Percentiles rank a stretch among this genome's conserved stretches.
These are phyloP conservation scores for Calliopum simillimum DNA, from an alignment of 2,888 invertebrate genomes.

Conservation along the genomic window DNA sequence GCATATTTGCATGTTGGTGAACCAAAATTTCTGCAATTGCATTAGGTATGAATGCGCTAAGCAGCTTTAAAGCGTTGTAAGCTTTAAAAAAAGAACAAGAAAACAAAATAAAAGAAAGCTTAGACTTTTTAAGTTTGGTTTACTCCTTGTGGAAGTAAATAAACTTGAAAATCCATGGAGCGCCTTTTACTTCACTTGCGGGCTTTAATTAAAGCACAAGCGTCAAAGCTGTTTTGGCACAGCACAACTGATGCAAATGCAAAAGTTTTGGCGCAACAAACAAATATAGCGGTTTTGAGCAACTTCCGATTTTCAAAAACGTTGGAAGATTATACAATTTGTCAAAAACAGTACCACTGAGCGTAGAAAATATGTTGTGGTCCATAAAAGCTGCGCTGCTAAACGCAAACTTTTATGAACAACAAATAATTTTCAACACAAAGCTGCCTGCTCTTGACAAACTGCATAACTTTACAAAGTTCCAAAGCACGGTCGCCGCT, in stretches of 20 bases:
- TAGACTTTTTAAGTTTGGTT: not conserved
- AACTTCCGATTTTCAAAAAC: not conserved
- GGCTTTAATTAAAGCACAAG: not conserved
- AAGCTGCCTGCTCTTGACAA: not conserved
- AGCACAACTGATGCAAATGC: not conserved
- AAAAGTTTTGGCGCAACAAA: constrained; percentile 11
- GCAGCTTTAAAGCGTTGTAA: not conserved
- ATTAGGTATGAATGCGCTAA: not conserved
- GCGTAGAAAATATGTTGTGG: not conserved
- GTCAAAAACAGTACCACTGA: not conserved
- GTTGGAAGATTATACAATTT: not conserved
- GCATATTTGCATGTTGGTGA: constrained; percentile 29
- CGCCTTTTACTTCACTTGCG: too few species aligned
- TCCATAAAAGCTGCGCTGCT: constrained; percentile 1
- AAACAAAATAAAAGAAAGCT: not conserved
- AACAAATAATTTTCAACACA: not conserved
- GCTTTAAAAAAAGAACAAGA: not conserved
- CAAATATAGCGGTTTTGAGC: constrained; percentile 37
- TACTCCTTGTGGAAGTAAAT: not conserved
- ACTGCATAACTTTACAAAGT: not conserved
- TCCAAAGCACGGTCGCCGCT: not conserved
- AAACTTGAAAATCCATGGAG: too few species aligned
- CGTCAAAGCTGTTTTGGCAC: not conserved
- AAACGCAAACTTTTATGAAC: not conserved
- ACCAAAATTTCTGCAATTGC: not conserved